Evolutionary conservation across 1,140 invertebrate genomes (phyloP).

Genomic region (Aricia agestis): DNA sequence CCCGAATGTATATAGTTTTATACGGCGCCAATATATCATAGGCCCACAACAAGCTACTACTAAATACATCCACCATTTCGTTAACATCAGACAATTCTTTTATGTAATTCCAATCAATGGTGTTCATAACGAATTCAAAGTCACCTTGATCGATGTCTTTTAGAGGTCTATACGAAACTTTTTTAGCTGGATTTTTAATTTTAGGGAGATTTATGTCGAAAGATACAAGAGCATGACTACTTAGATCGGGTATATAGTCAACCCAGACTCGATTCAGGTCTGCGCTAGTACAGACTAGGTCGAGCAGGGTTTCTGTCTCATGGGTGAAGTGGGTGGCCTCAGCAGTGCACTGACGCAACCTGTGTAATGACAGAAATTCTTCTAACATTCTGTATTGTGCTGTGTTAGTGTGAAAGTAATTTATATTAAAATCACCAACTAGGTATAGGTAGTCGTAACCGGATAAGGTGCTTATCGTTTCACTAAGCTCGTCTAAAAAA

Average conservation of each 20-base stretch:
- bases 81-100: constrained; percentile 2
- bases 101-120: not conserved
- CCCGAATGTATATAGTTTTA: constrained; percentile 10
- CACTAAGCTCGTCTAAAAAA: not conserved
- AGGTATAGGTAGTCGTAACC: not conserved
- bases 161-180: not conserved
- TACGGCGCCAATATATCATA: not conserved
- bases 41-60: not conserved
- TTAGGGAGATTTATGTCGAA: constrained; percentile 8
- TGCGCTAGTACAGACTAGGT: constrained; percentile 15
- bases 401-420: too few species aligned
- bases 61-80: constrained; percentile 8
- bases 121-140: constrained; percentile 6
- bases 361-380: too few species aligned
- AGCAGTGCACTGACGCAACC: too few species aligned
- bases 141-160: constrained; percentile 11
- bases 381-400: too few species aligned
- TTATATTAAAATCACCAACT: not conserved
- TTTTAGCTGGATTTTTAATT: not conserved
- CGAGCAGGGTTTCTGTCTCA: constrained; percentile 18
- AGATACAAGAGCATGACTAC: constrained; percentile 11
- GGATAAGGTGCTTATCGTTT: not conserved
- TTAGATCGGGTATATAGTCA: constrained; percentile 10
- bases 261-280: constrained; percentile 2
- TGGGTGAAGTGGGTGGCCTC: too few species aligned